phyloP scores from a whole-genome alignment of 2,888 invertebrate genomes.

The Notodonta ziczac region DNA sequence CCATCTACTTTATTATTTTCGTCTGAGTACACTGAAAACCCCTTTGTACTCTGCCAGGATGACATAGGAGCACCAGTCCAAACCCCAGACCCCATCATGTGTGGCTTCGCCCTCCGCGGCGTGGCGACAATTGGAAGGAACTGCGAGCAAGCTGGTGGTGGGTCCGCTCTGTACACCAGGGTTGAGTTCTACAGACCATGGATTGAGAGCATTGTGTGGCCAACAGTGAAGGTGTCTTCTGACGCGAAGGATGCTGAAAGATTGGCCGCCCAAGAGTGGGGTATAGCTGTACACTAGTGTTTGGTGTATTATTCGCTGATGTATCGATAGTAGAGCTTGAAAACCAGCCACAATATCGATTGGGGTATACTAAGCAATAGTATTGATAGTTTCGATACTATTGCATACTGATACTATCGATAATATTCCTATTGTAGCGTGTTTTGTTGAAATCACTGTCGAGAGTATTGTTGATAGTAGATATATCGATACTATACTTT shows the following conservation, averaged over 20 bases:
- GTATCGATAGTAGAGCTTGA: too few relatives aligned
- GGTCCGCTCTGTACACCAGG: not conserved
- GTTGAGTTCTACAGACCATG: not conserved
- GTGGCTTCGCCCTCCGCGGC: not conserved
- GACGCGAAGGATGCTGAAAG: not conserved
- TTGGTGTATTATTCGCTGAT: too few relatives aligned
- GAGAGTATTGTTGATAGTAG: too few relatives aligned
- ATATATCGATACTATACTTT: too few relatives aligned
- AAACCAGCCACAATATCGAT: too few relatives aligned
- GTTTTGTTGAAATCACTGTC: too few relatives aligned
- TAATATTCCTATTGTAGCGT: too few relatives aligned
- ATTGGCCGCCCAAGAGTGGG: not conserved
- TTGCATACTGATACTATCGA: too few relatives aligned
- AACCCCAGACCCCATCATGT: not conserved
- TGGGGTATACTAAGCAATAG: too few relatives aligned
- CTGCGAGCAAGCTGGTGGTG: not conserved
- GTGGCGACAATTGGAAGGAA: not conserved
- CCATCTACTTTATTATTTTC: too few relatives aligned
- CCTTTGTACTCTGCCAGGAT: not conserved
- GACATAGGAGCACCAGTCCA: not conserved
- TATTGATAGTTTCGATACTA: too few relatives aligned
- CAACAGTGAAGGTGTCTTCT: not conserved
- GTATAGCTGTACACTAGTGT: not conserved
- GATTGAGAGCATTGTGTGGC: constrained; percentile 1
- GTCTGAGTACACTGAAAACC: too few relatives aligned